A percentile compares a stretch with the other conserved stretches of the same genome.
Conservation (phyloP, 2,888 invertebrate genomes). For the Subacronicta megacephala region DNA sequence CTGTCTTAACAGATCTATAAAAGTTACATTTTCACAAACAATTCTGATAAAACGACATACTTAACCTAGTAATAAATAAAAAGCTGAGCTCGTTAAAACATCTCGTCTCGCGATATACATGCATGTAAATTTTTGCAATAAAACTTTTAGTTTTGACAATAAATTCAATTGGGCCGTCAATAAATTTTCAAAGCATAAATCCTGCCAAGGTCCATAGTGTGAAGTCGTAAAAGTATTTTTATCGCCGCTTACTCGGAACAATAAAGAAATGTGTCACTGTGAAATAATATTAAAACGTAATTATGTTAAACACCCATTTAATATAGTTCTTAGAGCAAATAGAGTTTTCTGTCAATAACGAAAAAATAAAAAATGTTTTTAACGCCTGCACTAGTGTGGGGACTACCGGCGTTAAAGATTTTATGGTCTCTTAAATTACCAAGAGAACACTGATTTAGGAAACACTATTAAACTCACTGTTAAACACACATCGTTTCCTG, state of each 20-base stretch:
- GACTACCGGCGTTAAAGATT: conserved; percentile 19
- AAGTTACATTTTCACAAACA: conserved; percentile 16
- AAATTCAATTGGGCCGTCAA: conserved; percentile 79
- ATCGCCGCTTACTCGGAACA: conserved; percentile 66
- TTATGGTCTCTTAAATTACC: conserved; percentile 38
- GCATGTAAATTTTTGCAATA: conserved; percentile 70
- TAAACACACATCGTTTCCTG: conserved; percentile 15
- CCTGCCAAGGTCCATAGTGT: conserved; percentile 72
- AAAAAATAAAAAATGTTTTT: conserved; percentile 20
- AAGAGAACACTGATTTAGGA: conserved; percentile 27
- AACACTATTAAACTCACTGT: conserved; percentile 11
- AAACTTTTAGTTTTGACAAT: conserved; percentile 79
- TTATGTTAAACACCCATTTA: conserved; percentile 42
- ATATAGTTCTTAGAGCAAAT: conserved; percentile 22
- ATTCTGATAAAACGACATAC: conserved; percentile 19
- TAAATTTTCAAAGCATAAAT: conserved; percentile 81
- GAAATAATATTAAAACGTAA: conserved; percentile 52
- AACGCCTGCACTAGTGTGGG: conserved; percentile 6
- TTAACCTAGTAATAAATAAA: conserved; percentile 45
- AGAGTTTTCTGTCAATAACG: conserved; percentile 17
- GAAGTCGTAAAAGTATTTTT: conserved; percentile 74
- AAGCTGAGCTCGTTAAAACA: conserved; percentile 50
- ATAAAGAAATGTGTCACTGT: conserved; percentile 64
- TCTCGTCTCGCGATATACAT: conserved; percentile 49
- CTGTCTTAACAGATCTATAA: conserved; percentile 9